A percentile compares a stretch with the other conserved stretches of the same genome.
Evolutionary conservation across 2,888 invertebrate species (phyloP).

Genomic region (Eumacrocentrus americanus): DNA sequence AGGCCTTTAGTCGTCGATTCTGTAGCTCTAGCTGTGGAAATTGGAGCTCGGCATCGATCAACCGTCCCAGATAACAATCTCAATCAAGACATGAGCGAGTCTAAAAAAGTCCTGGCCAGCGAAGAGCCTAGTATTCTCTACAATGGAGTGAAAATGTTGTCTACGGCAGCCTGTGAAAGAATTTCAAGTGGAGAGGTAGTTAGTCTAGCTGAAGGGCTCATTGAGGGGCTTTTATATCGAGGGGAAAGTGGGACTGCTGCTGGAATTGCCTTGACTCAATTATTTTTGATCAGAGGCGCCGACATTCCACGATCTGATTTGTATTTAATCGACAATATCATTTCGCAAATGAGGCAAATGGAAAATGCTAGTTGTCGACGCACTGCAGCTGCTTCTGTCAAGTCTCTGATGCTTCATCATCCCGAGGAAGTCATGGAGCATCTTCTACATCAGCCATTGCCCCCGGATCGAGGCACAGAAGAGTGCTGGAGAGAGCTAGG

Average conservation of each 20-base stretch:
- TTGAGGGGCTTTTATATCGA: slow-evolving; percentile 49
- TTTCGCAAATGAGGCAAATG: slow-evolving; percentile 53
- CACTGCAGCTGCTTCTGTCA: slow-evolving; percentile 47
- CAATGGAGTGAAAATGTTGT: slow-evolving; percentile 48
- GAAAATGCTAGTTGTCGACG: slow-evolving; percentile 50
- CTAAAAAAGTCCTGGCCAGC: slow-evolving; percentile 46
- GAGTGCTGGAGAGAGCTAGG: slow-evolving; percentile 56
- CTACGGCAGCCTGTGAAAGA: slow-evolving; percentile 46
- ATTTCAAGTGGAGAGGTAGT: slow-evolving; percentile 50
- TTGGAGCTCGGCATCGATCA: slow-evolving; percentile 51
- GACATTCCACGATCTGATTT: slow-evolving; percentile 52
- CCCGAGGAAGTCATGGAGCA: slow-evolving; percentile 50
- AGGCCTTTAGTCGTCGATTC: slow-evolving; percentile 52
- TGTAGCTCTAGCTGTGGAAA: slow-evolving; percentile 48
- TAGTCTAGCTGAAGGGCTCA: slow-evolving; percentile 51
- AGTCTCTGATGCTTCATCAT: slow-evolving; percentile 47
- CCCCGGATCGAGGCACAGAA: slow-evolving; percentile 49
- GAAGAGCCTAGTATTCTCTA: slow-evolving; percentile 45
- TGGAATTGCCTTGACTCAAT: slow-evolving; percentile 48
- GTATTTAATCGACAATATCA: slow-evolving; percentile 50
- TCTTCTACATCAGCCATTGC: slow-evolving; percentile 51
- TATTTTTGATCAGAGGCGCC: slow-evolving; percentile 50
- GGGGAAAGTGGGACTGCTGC: slow-evolving; percentile 51
- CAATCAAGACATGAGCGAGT: slow-evolving; percentile 49
- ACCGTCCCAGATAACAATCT: slow-evolving; percentile 45